Conservation (phyloP, 35 echinoderm and acorn worm genomes). For the Eucidaris tribuloides region DNA sequence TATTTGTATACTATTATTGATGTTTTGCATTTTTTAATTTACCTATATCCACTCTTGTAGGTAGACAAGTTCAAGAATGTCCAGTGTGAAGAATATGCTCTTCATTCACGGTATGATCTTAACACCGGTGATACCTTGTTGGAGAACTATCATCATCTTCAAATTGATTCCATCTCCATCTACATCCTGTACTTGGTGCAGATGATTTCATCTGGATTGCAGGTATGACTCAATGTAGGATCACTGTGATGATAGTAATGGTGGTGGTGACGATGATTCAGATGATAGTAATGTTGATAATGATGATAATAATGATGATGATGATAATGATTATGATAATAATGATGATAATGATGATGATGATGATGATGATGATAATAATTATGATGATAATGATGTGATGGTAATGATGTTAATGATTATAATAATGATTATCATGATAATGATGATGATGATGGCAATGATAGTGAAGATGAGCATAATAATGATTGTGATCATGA, state of each 20-base stretch:
- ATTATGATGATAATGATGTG: background rate
- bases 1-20: background rate
- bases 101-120: conserved; percentile 79
- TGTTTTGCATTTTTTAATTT: background rate
- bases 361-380: background rate
- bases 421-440: no score
- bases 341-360: background rate
- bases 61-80: conserved; percentile 88
- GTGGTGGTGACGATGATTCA: background rate
- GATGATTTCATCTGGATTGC: conserved; percentile 92
- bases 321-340: background rate
- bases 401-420: no score
- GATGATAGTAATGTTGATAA: background rate
- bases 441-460: no score
- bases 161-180: conserved; percentile 84
- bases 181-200: conserved; percentile 84
- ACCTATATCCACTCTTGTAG: background rate
- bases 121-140: conserved; percentile 43
- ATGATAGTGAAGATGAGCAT: no score
- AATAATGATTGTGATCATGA: no score
- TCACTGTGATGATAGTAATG: background rate
- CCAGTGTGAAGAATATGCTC: conserved; percentile 68
- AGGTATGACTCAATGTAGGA: conserved; percentile 47
- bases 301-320: background rate
- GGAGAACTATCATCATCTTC: conserved; percentile 61